These are phyloP conservation scores for Philopotamus ludificatus DNA, from an alignment of 1,140 invertebrate species.

Conservation along the genomic window DNA sequence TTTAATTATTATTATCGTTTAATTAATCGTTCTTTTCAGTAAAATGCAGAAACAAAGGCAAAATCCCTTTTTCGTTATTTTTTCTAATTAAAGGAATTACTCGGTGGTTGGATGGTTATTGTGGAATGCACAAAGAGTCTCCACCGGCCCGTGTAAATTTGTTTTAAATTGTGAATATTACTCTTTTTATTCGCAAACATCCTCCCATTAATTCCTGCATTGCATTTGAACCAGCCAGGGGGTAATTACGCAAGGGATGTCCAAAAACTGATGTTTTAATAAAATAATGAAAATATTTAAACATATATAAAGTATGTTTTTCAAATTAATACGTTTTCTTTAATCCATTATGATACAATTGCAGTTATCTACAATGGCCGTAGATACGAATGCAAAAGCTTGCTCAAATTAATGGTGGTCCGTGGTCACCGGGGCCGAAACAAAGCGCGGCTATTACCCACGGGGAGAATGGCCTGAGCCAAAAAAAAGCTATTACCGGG, in stretches of 20 bases:
- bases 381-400: not conserved
- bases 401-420: conserved; percentile 16
- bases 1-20: too few relatives aligned
- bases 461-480: not conserved
- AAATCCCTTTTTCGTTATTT: conserved; percentile 30
- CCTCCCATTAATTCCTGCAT: conserved; percentile 8
- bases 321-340: too few relatives aligned
- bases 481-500: conserved; percentile 39
- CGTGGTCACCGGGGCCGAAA: conserved; percentile 16
- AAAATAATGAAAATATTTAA: too few relatives aligned
- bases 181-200: conserved; percentile 5
- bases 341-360: too few relatives aligned
- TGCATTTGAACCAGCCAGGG: conserved; percentile 19
- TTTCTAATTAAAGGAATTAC: conserved; percentile 38
- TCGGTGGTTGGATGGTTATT: conserved; percentile 13
- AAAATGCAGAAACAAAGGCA: conserved; percentile 11
- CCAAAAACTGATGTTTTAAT: too few relatives aligned
- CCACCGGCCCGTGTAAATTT: conserved; percentile 29
- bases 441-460: conserved; percentile 32
- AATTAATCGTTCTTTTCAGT: too few relatives aligned
- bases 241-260: too few relatives aligned
- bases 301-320: too few relatives aligned
- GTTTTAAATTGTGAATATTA: conserved; percentile 32
- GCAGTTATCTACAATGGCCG: too few relatives aligned
- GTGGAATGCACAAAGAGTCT: conserved; percentile 15